Evolutionary conservation across 2,888 invertebrate genomes (phyloP).

Genomic region (Cheilosia impressa): DNA sequence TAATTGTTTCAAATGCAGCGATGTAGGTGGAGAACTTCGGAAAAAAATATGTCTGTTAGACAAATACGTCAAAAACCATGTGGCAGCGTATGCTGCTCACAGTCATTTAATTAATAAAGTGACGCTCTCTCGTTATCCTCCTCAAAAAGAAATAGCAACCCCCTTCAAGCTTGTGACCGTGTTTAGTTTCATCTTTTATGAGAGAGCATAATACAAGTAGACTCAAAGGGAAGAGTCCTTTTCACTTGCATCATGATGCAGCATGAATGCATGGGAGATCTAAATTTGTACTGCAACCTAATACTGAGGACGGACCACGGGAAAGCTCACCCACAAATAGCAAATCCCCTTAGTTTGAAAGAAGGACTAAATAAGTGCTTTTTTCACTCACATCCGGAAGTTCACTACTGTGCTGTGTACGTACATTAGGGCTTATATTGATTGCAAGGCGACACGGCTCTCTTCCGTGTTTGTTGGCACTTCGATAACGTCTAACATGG

Average conservation of each 20-base stretch:
- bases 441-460: slow-evolving; percentile 27
- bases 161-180: slow-evolving; percentile 6
- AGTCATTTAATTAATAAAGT: no score
- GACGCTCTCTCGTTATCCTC: background rate
- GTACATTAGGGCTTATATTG: slow-evolving; percentile 16
- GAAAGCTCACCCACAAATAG: background rate
- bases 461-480: slow-evolving; percentile 17
- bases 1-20: background rate
- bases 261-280: background rate
- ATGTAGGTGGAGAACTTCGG: no score
- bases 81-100: no score
- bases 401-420: background rate
- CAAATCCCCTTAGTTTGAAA: background rate
- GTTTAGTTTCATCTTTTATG: background rate
- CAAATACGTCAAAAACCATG: no score
- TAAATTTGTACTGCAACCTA: background rate
- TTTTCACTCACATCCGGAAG: slow-evolving; percentile 31
- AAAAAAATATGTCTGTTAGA: no score
- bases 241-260: slow-evolving; percentile 5
- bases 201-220: background rate
- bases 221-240: slow-evolving; percentile 14
- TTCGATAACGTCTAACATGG: slow-evolving; percentile 10
- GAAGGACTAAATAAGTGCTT: slow-evolving; percentile 25
- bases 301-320: slow-evolving; percentile 1
- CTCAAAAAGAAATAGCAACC: background rate